These are phyloP conservation scores for Grapholita molesta DNA, from an alignment of 1,140 invertebrate species.

Conservation along the genomic window DNA sequence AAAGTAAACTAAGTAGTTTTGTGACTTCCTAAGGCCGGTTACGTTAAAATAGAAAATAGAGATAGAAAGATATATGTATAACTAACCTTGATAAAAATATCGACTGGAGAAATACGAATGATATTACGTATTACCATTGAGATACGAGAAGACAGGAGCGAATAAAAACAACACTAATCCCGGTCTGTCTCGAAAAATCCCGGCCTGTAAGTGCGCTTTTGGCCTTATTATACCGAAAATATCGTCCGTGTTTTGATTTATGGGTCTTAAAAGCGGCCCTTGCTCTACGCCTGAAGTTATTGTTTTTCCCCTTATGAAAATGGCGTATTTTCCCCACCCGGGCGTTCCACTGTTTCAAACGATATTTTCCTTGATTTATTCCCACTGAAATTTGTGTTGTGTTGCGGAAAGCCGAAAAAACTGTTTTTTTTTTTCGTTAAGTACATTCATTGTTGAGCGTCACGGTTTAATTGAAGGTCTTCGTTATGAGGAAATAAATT, in stretches of 20 bases:
- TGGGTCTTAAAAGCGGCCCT: slow-evolving; percentile 69
- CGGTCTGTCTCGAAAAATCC: slow-evolving; percentile 66
- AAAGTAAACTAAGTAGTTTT: not conserved
- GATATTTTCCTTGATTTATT: slow-evolving; percentile 62
- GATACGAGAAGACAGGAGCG: slow-evolving; percentile 55
- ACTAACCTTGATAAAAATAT: not conserved
- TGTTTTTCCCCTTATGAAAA: slow-evolving; percentile 74
- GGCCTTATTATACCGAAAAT: slow-evolving; percentile 57
- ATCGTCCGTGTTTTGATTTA: slow-evolving; percentile 73
- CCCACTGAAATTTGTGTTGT: slow-evolving; percentile 42
- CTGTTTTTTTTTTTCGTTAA: slow-evolving; percentile 27
- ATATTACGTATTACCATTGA: not conserved
- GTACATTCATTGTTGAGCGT: slow-evolving; percentile 26
- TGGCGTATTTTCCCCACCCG: slow-evolving; percentile 57
- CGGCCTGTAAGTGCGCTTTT: slow-evolving; percentile 53
- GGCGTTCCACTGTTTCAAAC: slow-evolving; percentile 46
- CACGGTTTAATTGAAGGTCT: slow-evolving; percentile 11
- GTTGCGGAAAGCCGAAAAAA: slow-evolving; percentile 37
- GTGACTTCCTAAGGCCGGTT: not conserved
- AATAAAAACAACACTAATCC: slow-evolving; percentile 74
- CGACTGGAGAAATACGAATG: not conserved
- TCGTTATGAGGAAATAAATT: slow-evolving; percentile 8
- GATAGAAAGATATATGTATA: not conserved
- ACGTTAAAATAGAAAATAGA: not conserved
- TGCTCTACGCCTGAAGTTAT: slow-evolving; percentile 63